Conservation (phyloP, 2,888 invertebrate genomes). For the Notodonta dromedarius region DNA sequence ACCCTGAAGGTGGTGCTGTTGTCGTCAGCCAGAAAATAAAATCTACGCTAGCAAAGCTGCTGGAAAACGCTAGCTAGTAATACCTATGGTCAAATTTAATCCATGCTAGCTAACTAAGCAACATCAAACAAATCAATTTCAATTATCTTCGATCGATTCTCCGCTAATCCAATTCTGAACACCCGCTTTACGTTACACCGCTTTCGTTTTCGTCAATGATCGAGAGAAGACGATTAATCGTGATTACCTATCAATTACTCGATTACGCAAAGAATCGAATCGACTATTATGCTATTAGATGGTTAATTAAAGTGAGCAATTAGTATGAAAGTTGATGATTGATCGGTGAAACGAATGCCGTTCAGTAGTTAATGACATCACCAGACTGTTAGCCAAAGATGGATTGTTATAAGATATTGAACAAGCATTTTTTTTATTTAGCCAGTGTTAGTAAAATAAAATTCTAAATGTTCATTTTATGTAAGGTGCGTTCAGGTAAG, state of each 20-base stretch:
- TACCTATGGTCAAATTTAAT: too few relatives aligned
- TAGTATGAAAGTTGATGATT: constrained; percentile 67
- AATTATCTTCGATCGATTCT: background rate
- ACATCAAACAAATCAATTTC: background rate
- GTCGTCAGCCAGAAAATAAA: too few relatives aligned
- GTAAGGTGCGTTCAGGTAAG: too few relatives aligned
- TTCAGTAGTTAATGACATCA: constrained; percentile 27
- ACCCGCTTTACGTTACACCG: constrained; percentile 7
- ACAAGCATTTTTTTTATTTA: too few relatives aligned
- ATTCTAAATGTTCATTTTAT: too few relatives aligned
- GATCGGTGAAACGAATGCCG: constrained; percentile 55
- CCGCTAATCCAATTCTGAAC: background rate
- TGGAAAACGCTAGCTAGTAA: too few relatives aligned
- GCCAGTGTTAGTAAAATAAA: too few relatives aligned
- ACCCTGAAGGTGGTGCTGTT: too few relatives aligned
- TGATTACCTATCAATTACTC: constrained; percentile 42
- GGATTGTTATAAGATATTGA: too few relatives aligned
- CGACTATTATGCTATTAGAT: constrained; percentile 53
- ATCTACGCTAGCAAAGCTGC: too few relatives aligned
- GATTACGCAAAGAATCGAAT: constrained; percentile 49
- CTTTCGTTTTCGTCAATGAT: constrained; percentile 54
- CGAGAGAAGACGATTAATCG: constrained; percentile 40
- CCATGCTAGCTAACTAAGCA: too few relatives aligned
- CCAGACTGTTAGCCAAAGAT: background rate
- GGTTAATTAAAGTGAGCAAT: constrained; percentile 57